phyloP scores from a whole-genome alignment of 2,113 vertebrate genomes.

The Donacobius atricapilla region DNA sequence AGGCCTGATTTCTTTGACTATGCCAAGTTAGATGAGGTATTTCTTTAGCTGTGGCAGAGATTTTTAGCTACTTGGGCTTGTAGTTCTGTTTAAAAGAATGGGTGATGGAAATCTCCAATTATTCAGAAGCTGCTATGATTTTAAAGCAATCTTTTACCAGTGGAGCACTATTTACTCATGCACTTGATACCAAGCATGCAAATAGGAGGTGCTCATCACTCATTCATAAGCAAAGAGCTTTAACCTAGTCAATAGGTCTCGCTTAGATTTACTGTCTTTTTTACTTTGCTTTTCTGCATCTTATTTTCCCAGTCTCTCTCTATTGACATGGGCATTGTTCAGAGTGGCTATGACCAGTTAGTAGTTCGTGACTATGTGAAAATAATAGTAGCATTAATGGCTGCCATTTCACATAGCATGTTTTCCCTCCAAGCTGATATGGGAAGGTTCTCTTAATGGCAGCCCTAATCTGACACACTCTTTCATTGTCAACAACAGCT shows the following conservation, averaged over 20 bases:
- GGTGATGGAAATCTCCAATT: slow-evolving; percentile 1
- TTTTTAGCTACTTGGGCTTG: slow-evolving; percentile 23
- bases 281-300: background rate
- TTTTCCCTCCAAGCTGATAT: background rate
- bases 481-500: background rate
- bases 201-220: slow-evolving; percentile 11
- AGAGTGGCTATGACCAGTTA: background rate
- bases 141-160: background rate
- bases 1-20: slow-evolving; percentile 66
- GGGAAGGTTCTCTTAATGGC: background rate
- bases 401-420: background rate
- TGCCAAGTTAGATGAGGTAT: slow-evolving; percentile 64
- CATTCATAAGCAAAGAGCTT: slow-evolving; percentile 6
- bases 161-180: background rate
- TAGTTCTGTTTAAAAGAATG: slow-evolving; percentile 73
- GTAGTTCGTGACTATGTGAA: background rate
- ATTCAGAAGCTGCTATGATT: background rate
- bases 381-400: background rate
- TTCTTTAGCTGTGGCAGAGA: slow-evolving; percentile 4
- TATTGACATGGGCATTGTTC: background rate
- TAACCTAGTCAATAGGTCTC: background rate
- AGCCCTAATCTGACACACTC: background rate
- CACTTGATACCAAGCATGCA: background rate
- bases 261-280: background rate
- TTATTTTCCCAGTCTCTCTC: background rate